A percentile compares a stretch with the other conserved stretches of the same genome.
phyloP scores from a whole-genome alignment of 2,113 vertebrate genomes.

The Melanerpes formicivorus region DNA sequence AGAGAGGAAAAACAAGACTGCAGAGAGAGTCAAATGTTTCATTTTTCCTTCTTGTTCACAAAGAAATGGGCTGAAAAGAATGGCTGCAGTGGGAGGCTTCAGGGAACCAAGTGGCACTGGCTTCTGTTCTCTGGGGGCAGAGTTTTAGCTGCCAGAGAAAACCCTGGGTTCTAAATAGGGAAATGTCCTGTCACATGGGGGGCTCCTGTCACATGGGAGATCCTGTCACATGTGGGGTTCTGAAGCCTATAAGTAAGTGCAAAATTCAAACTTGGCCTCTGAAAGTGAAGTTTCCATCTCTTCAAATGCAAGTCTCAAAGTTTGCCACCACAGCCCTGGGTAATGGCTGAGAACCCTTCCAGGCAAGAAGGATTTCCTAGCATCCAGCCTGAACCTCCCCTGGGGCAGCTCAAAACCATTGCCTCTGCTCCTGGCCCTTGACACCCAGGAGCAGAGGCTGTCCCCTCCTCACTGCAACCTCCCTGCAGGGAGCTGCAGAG shows the following conservation, averaged over 20 bases:
- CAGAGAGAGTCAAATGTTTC: neutral
- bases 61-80: neutral
- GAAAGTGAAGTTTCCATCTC: neutral
- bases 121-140: neutral
- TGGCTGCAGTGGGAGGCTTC: neutral
- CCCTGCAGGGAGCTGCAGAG: no score
- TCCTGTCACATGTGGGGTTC: slow-evolving; percentile 45
- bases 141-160: slow-evolving; percentile 8
- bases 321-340: neutral
- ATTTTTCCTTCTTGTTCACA: slow-evolving; percentile 47
- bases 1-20: slow-evolving; percentile 19
- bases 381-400: no score
- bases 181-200: neutral
- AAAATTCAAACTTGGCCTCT: neutral
- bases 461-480: no score
- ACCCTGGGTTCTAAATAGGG: slow-evolving; percentile 28
- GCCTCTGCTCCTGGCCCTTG: no score
- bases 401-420: no score
- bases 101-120: neutral
- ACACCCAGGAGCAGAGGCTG: no score
- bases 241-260: slow-evolving; percentile 17
- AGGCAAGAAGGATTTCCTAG: no score
- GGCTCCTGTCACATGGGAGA: no score
- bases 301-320: neutral
- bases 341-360: no score